These are phyloP conservation scores for Turritopsis dohrnii DNA, from an alignment of 30 jellyfish, hydroid and myxozoan species.

Conservation along the genomic window DNA sequence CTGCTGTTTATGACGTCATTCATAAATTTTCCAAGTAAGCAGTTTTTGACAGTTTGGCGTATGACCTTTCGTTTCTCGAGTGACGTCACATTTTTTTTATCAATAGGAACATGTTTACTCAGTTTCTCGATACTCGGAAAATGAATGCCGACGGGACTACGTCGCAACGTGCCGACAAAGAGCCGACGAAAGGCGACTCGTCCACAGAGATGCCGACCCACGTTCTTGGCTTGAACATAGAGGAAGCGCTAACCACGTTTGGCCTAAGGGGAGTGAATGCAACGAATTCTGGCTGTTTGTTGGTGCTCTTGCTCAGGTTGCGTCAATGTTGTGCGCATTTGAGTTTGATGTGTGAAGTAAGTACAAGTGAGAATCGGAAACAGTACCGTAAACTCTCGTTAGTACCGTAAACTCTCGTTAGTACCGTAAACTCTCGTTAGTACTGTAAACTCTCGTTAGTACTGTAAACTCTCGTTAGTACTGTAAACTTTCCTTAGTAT, in stretches of 20 bases:
- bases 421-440: too few species aligned
- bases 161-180: conserved; percentile 1
- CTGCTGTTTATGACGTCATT: conserved; percentile 47
- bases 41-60: too few species aligned
- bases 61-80: too few species aligned
- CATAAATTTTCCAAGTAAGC: conserved; percentile 71
- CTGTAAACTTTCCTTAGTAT: too few species aligned
- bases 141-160: conserved; percentile 15
- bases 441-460: too few species aligned
- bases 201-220: conserved; percentile 17
- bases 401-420: too few species aligned
- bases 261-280: conserved; percentile 42
- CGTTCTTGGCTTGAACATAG: conserved; percentile 54
- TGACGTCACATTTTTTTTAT: not conserved
- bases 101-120: conserved; percentile 63
- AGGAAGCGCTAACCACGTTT: conserved; percentile 50
- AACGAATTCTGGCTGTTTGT: conserved; percentile 67
- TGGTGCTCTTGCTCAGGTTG: conserved; percentile 68
- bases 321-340: conserved; percentile 94
- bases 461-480: too few species aligned
- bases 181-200: not conserved
- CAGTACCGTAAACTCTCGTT: too few species aligned
- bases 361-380: too few species aligned
- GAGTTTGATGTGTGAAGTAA: conserved; percentile 52
- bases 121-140: conserved; percentile 33